phyloP scores from a whole-genome alignment of 1,140 invertebrate species.

The Antheraea mylitta region DNA sequence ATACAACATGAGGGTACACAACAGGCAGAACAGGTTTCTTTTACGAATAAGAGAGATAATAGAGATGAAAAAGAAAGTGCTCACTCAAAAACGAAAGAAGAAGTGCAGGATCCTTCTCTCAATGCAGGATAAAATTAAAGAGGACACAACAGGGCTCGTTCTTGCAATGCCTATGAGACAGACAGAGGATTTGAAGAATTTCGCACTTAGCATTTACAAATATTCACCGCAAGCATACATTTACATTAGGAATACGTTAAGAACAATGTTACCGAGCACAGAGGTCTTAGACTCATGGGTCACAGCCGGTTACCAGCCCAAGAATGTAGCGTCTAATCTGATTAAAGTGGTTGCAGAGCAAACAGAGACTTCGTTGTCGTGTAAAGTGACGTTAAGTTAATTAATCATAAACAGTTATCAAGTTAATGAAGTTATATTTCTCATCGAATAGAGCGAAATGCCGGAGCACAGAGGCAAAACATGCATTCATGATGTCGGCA shows the following conservation, averaged over 20 bases:
- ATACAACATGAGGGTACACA: conserved; percentile 52
- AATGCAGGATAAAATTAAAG: conserved; percentile 69
- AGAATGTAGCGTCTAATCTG: conserved; percentile 49
- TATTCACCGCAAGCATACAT: conserved; percentile 72
- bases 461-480: neutral
- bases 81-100: conserved; percentile 65
- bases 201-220: conserved; percentile 68
- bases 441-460: neutral
- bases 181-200: conserved; percentile 68
- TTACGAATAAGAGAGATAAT: conserved; percentile 52
- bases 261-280: conserved; percentile 64
- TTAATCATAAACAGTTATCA: conserved; percentile 27
- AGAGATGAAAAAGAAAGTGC: conserved; percentile 57
- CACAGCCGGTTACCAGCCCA: conserved; percentile 55
- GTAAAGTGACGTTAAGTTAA: conserved; percentile 62
- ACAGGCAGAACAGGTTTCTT: conserved; percentile 51
- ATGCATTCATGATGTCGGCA: neutral
- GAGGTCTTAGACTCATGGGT: conserved; percentile 64
- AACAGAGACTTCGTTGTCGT: conserved; percentile 60
- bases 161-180: conserved; percentile 67
- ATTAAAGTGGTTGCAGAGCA: conserved; percentile 63
- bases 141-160: conserved; percentile 64
- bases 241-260: conserved; percentile 66
- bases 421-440: conserved; percentile 28
- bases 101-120: conserved; percentile 62